phyloP scores from a whole-genome alignment of 2,113 vertebrate genomes.

The Suricata suricatta region DNA sequence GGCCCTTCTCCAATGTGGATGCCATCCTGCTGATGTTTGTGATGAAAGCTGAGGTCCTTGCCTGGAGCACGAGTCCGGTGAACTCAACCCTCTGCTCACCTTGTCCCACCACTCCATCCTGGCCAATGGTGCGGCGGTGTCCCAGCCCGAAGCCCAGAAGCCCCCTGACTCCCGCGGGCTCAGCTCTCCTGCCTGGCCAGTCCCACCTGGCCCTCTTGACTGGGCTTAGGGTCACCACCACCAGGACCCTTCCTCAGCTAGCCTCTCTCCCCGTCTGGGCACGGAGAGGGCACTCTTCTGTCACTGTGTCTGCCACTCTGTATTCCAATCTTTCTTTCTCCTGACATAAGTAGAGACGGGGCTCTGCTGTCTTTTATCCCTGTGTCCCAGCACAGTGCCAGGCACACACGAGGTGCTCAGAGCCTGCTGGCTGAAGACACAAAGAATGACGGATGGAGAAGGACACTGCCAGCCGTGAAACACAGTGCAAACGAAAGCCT shows the following conservation, averaged over 20 bases:
- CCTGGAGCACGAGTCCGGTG: background rate
- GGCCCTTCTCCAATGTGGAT: background rate
- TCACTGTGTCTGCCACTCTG: rapidly evolving
- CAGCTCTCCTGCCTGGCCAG: background rate
- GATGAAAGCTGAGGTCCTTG: background rate
- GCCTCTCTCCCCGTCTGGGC: background rate
- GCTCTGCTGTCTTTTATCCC: background rate
- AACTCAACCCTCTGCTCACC: background rate
- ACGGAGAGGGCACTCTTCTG: background rate
- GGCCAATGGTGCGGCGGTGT: background rate
- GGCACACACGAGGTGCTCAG: background rate
- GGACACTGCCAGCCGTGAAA: background rate
- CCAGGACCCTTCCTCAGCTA: background rate
- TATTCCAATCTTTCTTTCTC: background rate
- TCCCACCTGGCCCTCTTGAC: background rate
- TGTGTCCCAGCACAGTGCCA: background rate
- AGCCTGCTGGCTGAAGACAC: background rate
- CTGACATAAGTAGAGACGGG: background rate
- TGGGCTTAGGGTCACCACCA: background rate
- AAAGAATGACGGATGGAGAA: too few species aligned
- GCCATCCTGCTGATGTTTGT: background rate
- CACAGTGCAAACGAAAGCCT: rapidly evolving
- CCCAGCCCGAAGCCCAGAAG: background rate
- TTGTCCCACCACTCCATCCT: background rate
- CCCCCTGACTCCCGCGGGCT: background rate